These are phyloP conservation scores for Sinodicranocentrus sp. DNA, from an alignment of 2,888 invertebrate species.

Conservation along the genomic window DNA sequence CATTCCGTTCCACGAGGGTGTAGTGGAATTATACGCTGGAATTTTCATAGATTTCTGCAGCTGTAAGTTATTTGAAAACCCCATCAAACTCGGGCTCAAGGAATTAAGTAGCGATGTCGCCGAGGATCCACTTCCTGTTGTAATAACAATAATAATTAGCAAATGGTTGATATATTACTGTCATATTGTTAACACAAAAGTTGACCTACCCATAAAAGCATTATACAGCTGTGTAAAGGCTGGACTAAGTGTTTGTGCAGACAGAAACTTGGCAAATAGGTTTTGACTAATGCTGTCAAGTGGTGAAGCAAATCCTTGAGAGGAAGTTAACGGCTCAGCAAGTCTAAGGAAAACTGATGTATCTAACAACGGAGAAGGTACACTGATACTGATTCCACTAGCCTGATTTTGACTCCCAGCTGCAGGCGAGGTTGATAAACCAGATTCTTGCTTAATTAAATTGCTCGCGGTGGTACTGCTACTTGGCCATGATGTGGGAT, in stretches of 20 bases:
- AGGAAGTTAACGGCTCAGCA: neutral
- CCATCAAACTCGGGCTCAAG: slow-evolving; percentile 35
- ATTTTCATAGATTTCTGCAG: slow-evolving; percentile 36
- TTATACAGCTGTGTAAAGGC: slow-evolving; percentile 63
- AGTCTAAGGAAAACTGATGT: slow-evolving; percentile 47
- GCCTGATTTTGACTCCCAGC: neutral
- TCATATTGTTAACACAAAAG: no score
- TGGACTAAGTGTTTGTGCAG: slow-evolving; percentile 20
- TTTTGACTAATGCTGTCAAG: slow-evolving; percentile 50
- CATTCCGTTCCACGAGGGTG: slow-evolving; percentile 50
- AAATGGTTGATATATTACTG: no score
- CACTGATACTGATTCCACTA: slow-evolving; percentile 42
- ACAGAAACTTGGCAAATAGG: slow-evolving; percentile 57
- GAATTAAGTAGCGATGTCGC: slow-evolving; percentile 26
- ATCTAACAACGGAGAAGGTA: slow-evolving; percentile 51
- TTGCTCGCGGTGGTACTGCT: slow-evolving; percentile 43
- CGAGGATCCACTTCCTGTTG: slow-evolving; percentile 27
- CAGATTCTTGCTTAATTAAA: slow-evolving; percentile 52
- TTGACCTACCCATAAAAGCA: slow-evolving; percentile 46
- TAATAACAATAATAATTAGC: no score
- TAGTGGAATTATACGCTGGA: slow-evolving; percentile 14
- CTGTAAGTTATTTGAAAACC: slow-evolving; percentile 30
- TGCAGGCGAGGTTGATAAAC: neutral
- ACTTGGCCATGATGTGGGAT: slow-evolving; percentile 58
- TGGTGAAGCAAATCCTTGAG: slow-evolving; percentile 21